Evolutionary conservation across 2,888 invertebrate genomes (phyloP).

Genomic region (Frankliniella fusca): DNA sequence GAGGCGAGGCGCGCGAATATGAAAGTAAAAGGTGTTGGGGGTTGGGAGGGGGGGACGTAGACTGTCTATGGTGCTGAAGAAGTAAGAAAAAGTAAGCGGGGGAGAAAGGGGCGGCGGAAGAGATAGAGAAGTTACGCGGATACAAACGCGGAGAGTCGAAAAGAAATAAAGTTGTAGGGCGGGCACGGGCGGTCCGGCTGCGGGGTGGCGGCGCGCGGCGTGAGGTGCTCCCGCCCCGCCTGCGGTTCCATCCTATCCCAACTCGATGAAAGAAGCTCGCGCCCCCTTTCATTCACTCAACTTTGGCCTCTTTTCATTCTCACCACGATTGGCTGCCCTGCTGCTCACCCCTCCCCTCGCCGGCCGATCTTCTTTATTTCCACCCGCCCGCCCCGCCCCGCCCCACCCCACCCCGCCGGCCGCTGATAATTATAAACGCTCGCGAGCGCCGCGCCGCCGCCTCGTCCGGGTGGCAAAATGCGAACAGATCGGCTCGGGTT

Average conservation of each 20-base stretch:
- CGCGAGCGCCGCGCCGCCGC: no score
- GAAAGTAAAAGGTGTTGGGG: no score
- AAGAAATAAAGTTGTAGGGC: slow-evolving; percentile 4
- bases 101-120: background rate
- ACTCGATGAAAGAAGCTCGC: background rate
- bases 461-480: no score
- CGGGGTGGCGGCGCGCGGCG: no score
- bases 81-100: background rate
- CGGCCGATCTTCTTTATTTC: background rate
- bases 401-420: background rate
- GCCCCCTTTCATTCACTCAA: background rate
- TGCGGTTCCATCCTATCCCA: slow-evolving; percentile 4
- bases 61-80: background rate
- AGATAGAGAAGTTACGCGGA: background rate
- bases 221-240: background rate
- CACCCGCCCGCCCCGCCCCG: background rate
- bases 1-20: background rate
- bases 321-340: background rate
- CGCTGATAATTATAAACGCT: background rate
- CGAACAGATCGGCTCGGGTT: background rate
- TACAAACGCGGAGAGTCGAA: background rate
- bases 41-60: background rate
- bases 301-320: background rate
- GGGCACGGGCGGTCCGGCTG: no score
- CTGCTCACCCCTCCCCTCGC: background rate